Evolutionary conservation across 2,888 invertebrate species (phyloP).

Genomic region (Drosophila acutilabella): DNA sequence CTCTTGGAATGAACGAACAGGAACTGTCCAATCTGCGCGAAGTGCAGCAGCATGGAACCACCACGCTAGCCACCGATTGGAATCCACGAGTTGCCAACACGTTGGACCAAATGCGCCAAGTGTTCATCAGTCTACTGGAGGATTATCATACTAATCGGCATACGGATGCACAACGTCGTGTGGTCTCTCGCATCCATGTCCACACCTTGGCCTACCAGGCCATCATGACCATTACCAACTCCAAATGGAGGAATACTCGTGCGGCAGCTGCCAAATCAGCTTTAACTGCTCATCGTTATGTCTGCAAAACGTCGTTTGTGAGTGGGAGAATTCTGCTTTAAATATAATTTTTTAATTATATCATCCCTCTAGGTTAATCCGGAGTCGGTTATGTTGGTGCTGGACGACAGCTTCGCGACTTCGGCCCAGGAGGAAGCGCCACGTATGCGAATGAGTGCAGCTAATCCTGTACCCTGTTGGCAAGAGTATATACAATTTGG

Average conservation of each 20-base stretch:
- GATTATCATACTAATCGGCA: constrained; percentile 63
- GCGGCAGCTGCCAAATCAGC: constrained; percentile 94
- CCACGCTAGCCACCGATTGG: constrained; percentile 91
- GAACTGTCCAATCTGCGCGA: constrained; percentile 92
- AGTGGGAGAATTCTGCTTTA: constrained; percentile 8
- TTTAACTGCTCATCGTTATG: constrained; percentile 92
- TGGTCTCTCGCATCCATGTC: constrained; percentile 91
- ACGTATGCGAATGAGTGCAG: constrained; percentile 88
- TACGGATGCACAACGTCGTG: constrained; percentile 84
- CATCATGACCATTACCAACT: constrained; percentile 89
- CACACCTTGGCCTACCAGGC: constrained; percentile 96
- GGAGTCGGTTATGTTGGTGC: constrained; percentile 87
- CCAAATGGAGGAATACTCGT: constrained; percentile 91
- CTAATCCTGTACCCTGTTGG: constrained; percentile 93
- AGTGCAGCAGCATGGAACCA: constrained; percentile 89
- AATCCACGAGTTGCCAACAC: constrained; percentile 92
- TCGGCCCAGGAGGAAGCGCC: constrained; percentile 86
- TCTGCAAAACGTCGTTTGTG: constrained; percentile 89
- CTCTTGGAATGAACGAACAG: constrained; percentile 95
- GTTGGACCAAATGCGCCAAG: constrained; percentile 92
- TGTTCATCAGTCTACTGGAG: constrained; percentile 85
- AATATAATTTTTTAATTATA: background rate
- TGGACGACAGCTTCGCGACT: constrained; percentile 94
- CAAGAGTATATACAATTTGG: constrained; percentile 86
- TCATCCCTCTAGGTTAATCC: constrained; percentile 80